phyloP scores from a whole-genome alignment of 1,140 invertebrate genomes.

The Lordiphosa mommai region DNA sequence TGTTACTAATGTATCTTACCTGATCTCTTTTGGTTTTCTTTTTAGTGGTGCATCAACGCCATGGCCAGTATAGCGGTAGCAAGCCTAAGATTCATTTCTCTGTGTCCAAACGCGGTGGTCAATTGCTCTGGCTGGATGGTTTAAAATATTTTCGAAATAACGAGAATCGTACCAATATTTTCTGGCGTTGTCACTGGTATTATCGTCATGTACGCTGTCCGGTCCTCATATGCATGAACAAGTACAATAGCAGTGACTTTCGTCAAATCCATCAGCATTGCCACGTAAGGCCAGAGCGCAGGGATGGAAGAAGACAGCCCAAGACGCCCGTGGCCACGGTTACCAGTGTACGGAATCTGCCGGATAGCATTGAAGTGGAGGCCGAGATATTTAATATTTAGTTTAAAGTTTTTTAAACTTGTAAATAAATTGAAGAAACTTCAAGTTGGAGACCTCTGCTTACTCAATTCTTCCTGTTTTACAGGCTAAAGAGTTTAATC shows the following conservation, averaged over 20 bases:
- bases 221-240: conserved; percentile 76
- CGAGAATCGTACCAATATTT: conserved; percentile 71
- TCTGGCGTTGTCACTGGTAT: conserved; percentile 79
- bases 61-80: conserved; percentile 55
- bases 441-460: neutral
- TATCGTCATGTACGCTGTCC: conserved; percentile 72
- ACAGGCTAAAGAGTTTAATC: neutral
- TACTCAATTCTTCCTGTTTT: no score
- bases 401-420: conserved; percentile 42
- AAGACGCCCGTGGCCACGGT: conserved; percentile 4
- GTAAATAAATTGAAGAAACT: conserved; percentile 45
- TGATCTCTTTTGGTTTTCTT: conserved; percentile 9
- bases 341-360: conserved; percentile 18
- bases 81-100: conserved; percentile 73
- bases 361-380: conserved; percentile 22
- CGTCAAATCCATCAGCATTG: conserved; percentile 74
- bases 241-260: conserved; percentile 62
- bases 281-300: conserved; percentile 49
- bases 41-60: conserved; percentile 18
- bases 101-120: conserved; percentile 67
- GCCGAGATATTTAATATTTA: conserved; percentile 47
- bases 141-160: conserved; percentile 76
- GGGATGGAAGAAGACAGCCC: conserved; percentile 7
- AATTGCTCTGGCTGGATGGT: conserved; percentile 71
- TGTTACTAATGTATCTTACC: conserved; percentile 8